phyloP scores from a whole-genome alignment of 1,140 invertebrate genomes.

The Habropoda laboriosa region DNA sequence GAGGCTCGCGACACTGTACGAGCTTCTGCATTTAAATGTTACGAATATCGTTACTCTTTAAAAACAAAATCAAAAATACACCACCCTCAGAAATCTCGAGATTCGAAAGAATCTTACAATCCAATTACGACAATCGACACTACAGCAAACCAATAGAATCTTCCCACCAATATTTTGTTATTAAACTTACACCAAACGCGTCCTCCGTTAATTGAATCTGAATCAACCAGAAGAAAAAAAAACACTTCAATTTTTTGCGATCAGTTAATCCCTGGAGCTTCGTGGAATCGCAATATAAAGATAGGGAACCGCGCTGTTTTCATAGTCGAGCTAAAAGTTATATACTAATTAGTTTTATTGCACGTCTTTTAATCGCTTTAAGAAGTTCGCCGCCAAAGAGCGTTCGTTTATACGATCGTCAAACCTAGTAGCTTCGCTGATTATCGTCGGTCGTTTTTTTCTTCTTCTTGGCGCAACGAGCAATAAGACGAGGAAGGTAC shows the following conservation, averaged over 20 bases:
- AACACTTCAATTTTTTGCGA: no score
- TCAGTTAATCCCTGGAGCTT: background rate
- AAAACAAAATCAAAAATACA: background rate
- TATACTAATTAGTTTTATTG: background rate
- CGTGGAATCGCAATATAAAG: background rate
- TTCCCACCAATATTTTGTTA: no score
- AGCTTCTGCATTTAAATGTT: slow-evolving; percentile 20
- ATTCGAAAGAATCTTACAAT: no score
- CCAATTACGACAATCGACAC: no score
- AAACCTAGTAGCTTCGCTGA: background rate
- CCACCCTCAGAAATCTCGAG: no score
- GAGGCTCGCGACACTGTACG: slow-evolving; percentile 21
- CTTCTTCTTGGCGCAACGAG: background rate
- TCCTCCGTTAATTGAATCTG: background rate
- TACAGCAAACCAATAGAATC: no score
- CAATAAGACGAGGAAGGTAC: background rate
- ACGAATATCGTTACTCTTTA: slow-evolving; percentile 10
- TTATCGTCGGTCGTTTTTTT: background rate
- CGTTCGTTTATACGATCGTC: background rate
- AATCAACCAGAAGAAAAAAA: no score
- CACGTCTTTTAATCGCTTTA: background rate
- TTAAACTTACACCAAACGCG: no score
- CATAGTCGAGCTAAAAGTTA: background rate
- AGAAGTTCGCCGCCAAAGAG: no score
- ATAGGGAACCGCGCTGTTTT: no score